phyloP scores from a whole-genome alignment of 2,797 vertebrate species.

The Orestias chungarensis region DNA sequence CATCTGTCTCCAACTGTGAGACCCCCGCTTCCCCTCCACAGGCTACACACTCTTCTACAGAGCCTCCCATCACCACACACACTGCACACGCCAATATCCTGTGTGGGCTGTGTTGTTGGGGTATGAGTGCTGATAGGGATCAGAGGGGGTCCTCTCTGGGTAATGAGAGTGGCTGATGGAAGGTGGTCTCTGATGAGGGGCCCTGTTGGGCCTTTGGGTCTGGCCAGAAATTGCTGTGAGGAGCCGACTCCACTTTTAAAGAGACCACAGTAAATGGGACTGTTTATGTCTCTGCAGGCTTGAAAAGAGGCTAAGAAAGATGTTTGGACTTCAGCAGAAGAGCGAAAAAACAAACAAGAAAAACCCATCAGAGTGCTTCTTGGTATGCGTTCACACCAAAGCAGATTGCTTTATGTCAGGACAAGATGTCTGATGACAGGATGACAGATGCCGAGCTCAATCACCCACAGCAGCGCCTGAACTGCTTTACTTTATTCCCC shows the following conservation, averaged over 20 bases:
- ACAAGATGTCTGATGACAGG: constrained; percentile 61
- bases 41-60: constrained; percentile 16
- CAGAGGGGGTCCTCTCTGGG: constrained; percentile 75
- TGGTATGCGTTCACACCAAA: constrained; percentile 33
- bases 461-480: constrained; percentile 47
- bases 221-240: constrained; percentile 51
- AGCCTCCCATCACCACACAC: constrained; percentile 27
- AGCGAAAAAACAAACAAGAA: constrained; percentile 16
- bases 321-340: constrained; percentile 15
- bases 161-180: constrained; percentile 76
- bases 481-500: constrained; percentile 34
- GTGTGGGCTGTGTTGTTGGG: constrained; percentile 67
- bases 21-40: constrained; percentile 6
- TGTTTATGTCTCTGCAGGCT: constrained; percentile 20
- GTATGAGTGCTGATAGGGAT: constrained; percentile 75
- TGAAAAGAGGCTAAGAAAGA: constrained; percentile 17
- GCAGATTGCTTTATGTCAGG: constrained; percentile 57
- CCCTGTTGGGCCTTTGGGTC: constrained; percentile 41
- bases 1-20: constrained; percentile 71
- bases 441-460: constrained; percentile 66
- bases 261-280: constrained; percentile 17
- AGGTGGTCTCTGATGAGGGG: constrained; percentile 53
- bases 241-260: constrained; percentile 21
- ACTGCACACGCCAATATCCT: constrained; percentile 65
- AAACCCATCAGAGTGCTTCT: constrained; percentile 21